These are phyloP conservation scores for Gadopsis marmoratus DNA, from an alignment of 2,797 vertebrate species.

Conservation along the genomic window DNA sequence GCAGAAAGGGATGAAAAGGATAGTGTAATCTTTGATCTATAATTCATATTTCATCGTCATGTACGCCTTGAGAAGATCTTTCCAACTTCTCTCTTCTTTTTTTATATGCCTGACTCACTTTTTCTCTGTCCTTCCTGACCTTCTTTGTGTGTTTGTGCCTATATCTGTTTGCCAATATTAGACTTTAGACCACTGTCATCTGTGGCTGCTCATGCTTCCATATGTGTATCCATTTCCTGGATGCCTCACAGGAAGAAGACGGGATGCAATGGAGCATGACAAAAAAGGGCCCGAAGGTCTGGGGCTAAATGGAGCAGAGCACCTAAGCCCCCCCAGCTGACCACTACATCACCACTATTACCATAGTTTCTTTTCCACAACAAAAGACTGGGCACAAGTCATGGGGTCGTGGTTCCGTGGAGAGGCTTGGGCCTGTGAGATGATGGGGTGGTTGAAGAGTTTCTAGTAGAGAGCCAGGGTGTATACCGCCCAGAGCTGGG, in stretches of 20 bases:
- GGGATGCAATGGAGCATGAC: conserved; percentile 59
- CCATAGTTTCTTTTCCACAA: conserved; percentile 12
- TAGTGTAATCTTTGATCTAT: conserved; percentile 71
- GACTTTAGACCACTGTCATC: conserved; percentile 62
- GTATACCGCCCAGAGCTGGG: conserved; percentile 19
- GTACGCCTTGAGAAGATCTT: conserved; percentile 43
- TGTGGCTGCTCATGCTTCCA: conserved; percentile 61
- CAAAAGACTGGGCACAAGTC: conserved; percentile 7
- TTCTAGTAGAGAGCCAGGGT: conserved; percentile 18
- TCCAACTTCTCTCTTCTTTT: conserved; percentile 31
- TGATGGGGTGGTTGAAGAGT: conserved; percentile 4
- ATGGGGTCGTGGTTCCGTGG: not conserved
- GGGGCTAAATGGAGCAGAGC: conserved; percentile 68
- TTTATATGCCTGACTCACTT: conserved; percentile 9
- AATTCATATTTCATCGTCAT: conserved; percentile 64
- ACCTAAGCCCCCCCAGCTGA: conserved; percentile 53
- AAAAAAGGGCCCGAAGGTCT: conserved; percentile 51
- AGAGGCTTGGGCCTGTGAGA: conserved; percentile 19
- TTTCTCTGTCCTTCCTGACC: conserved; percentile 39
- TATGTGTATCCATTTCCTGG: conserved; percentile 72
- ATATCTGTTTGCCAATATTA: conserved; percentile 45
- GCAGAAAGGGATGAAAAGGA: conserved; percentile 43
- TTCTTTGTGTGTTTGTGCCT: conserved; percentile 40
- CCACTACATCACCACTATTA: conserved; percentile 28
- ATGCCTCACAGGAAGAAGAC: conserved; percentile 62